Percentiles rank a stretch among this genome's conserved stretches.
phyloP scores from a whole-genome alignment of 37 sponge, comb jelly and placozoan genomes.

The Hexactinellida sp. region DNA sequence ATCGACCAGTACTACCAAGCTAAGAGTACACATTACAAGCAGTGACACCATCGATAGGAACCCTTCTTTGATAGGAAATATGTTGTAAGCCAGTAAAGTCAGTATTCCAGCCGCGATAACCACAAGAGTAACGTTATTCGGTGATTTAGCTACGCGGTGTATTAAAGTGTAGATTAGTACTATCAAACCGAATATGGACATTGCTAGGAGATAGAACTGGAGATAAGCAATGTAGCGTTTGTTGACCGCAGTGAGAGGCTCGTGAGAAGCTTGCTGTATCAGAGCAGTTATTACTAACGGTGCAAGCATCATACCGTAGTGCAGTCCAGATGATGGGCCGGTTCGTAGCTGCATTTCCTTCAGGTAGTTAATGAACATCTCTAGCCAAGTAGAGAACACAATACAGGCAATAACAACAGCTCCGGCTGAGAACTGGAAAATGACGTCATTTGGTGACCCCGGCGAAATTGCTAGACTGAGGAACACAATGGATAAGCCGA shows the following conservation, averaged over 20 bases:
- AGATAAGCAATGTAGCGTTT: background rate
- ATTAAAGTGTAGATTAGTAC: background rate
- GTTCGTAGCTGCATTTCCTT: constrained; percentile 9
- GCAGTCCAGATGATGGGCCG: background rate
- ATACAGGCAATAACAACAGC: constrained; percentile 33
- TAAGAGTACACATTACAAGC: background rate
- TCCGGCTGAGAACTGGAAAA: background rate
- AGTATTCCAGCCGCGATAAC: background rate
- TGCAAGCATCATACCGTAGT: constrained; percentile 9
- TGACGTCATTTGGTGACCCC: background rate
- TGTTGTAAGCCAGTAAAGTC: background rate
- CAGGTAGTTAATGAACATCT: constrained; percentile 39
- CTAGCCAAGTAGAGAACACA: constrained; percentile 55
- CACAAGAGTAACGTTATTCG: background rate
- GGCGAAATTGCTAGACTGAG: background rate
- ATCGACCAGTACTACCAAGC: background rate
- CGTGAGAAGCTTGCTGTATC: background rate
- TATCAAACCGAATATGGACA: background rate
- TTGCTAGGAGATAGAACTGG: constrained; percentile 6
- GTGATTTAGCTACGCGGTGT: background rate
- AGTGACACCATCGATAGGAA: background rate
- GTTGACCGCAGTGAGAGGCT: background rate
- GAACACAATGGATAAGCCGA: background rate
- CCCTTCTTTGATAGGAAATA: constrained; percentile 14
- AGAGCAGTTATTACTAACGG: background rate